Percentiles rank a stretch among this genome's conserved stretches.
These are phyloP conservation scores for Tadarida brasiliensis DNA, from an alignment of 2,797 vertebrate genomes.

Conservation along the genomic window DNA sequence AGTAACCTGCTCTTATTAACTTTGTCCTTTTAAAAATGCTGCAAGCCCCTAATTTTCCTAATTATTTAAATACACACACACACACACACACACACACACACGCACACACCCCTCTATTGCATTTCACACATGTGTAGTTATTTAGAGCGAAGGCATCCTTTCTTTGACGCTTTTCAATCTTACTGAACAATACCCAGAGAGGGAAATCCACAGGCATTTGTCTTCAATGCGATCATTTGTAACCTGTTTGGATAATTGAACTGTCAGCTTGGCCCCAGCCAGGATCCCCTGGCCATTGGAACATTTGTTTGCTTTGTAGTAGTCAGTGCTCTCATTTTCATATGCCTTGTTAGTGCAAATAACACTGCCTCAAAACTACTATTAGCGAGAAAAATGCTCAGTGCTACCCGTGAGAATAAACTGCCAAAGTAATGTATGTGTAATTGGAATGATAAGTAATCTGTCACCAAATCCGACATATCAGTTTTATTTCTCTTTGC, in stretches of 20 bases:
- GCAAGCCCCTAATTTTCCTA: neutral
- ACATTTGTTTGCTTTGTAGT: neutral
- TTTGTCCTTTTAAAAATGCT: neutral
- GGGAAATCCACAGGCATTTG: constrained; percentile 56
- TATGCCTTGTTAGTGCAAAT: constrained; percentile 62
- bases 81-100: neutral
- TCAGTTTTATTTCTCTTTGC: neutral
- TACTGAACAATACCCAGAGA: neutral
- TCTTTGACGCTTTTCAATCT: constrained; percentile 59
- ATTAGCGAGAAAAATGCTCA: constrained; percentile 51
- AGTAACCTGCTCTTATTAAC: neutral
- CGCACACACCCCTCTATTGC: neutral
- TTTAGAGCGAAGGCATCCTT: neutral
- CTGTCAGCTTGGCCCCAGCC: constrained; percentile 55
- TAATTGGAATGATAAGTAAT: constrained; percentile 69
- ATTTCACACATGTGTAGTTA: neutral
- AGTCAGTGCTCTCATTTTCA: constrained; percentile 68
- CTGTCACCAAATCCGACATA: constrained; percentile 63
- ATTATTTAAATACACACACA: neutral
- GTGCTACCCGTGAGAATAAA: constrained; percentile 52
- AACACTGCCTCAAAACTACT: constrained; percentile 49
- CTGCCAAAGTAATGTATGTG: constrained; percentile 47
- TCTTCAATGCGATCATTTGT: constrained; percentile 69
- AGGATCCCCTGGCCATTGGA: neutral
- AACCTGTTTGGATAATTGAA: constrained; percentile 76